Base-by-base conservation (phyloP, 92 coral and sea anemone species). In the Zoanthus solanderi region DNA sequence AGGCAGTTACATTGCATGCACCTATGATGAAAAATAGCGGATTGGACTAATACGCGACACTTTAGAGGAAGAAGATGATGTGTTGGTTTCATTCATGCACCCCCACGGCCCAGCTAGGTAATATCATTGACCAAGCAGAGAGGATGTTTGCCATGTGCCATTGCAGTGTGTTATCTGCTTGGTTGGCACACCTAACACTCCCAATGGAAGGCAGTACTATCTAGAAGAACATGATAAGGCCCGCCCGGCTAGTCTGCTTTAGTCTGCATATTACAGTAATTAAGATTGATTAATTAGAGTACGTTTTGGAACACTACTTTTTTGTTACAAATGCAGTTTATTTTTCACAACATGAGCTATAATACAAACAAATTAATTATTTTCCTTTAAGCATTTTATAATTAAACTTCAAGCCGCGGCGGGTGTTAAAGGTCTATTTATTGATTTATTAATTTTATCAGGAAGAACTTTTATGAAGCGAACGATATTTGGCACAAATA, bases 1-100 rank as follows among this genome's bases (percentile, higher is more conserved):
- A 77, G 82, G 82, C 82, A 77, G 82, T 53, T 77, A 77, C 82
- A 77, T 53, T 11, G 82, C 82, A 8, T 77, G 82, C 47, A 77
- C 45, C 82, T 77, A 77, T 50, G 82, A 77, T 77, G 45, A 28
- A 18, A 77, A 77, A 6, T 77, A 67, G 82, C 52, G 82, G 69
- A 77, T 78, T 78, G 83, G 83, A 31, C 48, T 78, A 69, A 31
- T 78, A 78, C 23, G 46, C 0, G 47, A 78, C 48, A 78, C 48
- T 31, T 78, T 50, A 12, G 83, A 78, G 83, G 69, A 78, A 78
- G 83, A 56, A 78, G 47, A 52, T 54, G 83, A 56, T 53, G 83
- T 78, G 48, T 29, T 78, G 69, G 83, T 78, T 52, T 29, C 71
- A 52, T 78, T 78, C 83, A 78, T 78, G 83, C 83, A 57, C 71